These are phyloP conservation scores for Aphaenogaster floridana DNA, from an alignment of 1,140 invertebrate genomes.

Conservation along the genomic window DNA sequence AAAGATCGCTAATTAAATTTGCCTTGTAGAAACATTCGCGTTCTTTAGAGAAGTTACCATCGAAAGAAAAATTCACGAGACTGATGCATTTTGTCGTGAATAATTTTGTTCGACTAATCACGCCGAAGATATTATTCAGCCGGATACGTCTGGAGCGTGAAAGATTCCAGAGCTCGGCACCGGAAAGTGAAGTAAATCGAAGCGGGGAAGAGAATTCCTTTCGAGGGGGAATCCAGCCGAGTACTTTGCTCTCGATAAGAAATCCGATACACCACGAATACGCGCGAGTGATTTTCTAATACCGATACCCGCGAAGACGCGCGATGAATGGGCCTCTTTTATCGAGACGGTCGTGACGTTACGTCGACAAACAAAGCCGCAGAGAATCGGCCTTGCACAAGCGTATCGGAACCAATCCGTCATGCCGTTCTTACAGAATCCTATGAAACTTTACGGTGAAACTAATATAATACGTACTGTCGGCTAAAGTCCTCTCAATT, in stretches of 20 bases:
- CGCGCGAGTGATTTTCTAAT: slow-evolving; percentile 44
- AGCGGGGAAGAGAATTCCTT: neutral
- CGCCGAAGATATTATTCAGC: neutral
- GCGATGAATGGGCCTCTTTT: slow-evolving; percentile 36
- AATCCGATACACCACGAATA: slow-evolving; percentile 15
- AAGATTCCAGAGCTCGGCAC: neutral
- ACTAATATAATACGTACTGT: neutral
- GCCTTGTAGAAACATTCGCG: neutral
- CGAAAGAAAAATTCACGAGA: neutral
- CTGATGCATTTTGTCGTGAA: neutral
- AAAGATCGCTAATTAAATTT: neutral
- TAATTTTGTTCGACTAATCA: neutral
- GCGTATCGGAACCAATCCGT: slow-evolving; percentile 35
- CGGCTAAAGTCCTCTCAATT: neutral
- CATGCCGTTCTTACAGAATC: slow-evolving; percentile 43
- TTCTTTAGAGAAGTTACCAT: neutral
- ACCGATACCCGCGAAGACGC: slow-evolving; percentile 14
- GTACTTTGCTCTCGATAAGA: slow-evolving; percentile 30
- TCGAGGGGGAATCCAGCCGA: neutral
- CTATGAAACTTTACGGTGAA: slow-evolving; percentile 21
- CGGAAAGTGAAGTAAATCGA: slow-evolving; percentile 35
- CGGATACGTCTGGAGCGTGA: neutral
- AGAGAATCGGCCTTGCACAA: slow-evolving; percentile 40
- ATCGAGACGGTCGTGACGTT: slow-evolving; percentile 11
- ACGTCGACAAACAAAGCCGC: slow-evolving; percentile 48